Evolutionary conservation across 2,888 invertebrate species (phyloP).

Genomic region (Epistrophella euchroma): DNA sequence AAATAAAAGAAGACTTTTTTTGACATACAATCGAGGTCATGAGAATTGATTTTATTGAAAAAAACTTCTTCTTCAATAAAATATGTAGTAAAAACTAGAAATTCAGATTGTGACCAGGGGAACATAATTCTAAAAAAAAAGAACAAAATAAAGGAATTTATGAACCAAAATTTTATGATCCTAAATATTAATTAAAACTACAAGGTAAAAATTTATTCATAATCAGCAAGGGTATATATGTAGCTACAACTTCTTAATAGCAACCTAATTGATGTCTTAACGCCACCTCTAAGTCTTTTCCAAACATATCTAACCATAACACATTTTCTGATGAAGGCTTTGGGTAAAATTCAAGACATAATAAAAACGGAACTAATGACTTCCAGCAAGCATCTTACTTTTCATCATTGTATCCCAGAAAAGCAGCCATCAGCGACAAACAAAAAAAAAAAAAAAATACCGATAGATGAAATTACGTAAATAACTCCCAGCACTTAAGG

Average conservation of each 20-base stretch:
- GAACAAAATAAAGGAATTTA: not conserved
- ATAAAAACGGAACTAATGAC: constrained; percentile 52
- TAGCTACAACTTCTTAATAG: not conserved
- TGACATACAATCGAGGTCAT: too few species aligned
- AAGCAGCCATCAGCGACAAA: constrained; percentile 46
- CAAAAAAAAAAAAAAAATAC: constrained; percentile 6
- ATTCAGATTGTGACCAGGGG: too few species aligned
- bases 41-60: too few species aligned
- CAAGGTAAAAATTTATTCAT: not conserved
- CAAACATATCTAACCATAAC: constrained; percentile 30
- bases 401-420: constrained; percentile 49
- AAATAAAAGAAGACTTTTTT: too few species aligned
- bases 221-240: too few species aligned
- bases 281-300: not conserved
- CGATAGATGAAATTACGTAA: constrained; percentile 34
- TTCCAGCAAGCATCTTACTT: constrained; percentile 34
- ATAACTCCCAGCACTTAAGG: constrained; percentile 9
- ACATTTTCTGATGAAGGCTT: not conserved
- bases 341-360: constrained; percentile 8
- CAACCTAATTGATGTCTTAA: constrained; percentile 33
- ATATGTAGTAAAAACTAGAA: too few species aligned
- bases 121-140: too few species aligned
- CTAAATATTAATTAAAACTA: not conserved
- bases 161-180: too few species aligned
- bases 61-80: too few species aligned